Evolutionary conservation across 2,888 invertebrate species (phyloP).

Genomic region (Hoplodrina ambigua): DNA sequence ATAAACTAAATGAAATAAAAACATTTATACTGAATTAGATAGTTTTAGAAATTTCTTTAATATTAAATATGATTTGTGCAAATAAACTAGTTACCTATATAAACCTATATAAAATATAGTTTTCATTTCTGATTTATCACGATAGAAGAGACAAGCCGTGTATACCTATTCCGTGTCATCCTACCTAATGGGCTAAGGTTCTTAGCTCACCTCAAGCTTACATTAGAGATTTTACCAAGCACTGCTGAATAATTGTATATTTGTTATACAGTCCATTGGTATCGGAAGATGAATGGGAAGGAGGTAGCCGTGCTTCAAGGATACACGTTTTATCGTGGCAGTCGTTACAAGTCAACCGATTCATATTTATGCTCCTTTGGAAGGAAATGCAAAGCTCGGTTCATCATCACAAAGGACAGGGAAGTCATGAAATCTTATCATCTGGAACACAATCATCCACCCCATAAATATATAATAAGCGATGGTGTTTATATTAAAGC

Average conservation of each 20-base stretch:
- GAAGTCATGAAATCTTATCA: conserved; percentile 9
- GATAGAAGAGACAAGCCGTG: too few relatives aligned
- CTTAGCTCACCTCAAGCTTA: too few relatives aligned
- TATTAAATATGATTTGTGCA: too few relatives aligned
- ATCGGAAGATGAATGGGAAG: conserved; percentile 62
- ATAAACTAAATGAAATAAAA: too few relatives aligned
- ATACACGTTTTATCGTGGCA: conserved; percentile 68
- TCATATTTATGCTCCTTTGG: conserved; percentile 7
- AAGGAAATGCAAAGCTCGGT: conserved; percentile 32
- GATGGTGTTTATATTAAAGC: conserved; percentile 28
- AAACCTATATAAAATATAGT: too few relatives aligned
- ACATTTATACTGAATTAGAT: too few relatives aligned
- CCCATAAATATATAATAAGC: conserved; percentile 21
- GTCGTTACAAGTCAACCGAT: conserved; percentile 25
- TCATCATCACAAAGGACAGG: conserved; percentile 21
- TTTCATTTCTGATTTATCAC: too few relatives aligned
- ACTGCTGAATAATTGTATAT: background rate
- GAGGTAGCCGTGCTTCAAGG: conserved; percentile 66
- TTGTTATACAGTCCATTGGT: conserved; percentile 38
- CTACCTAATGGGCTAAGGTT: too few relatives aligned
- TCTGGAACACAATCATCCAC: conserved; percentile 22
- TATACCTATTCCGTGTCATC: too few relatives aligned
- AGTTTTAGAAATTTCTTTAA: too few relatives aligned
- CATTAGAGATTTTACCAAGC: too few relatives aligned
- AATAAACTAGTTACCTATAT: too few relatives aligned